A percentile compares a stretch with the other conserved stretches of the same genome.
Evolutionary conservation across 2,888 invertebrate genomes (phyloP).

Genomic region (Conchocele bisecta): DNA sequence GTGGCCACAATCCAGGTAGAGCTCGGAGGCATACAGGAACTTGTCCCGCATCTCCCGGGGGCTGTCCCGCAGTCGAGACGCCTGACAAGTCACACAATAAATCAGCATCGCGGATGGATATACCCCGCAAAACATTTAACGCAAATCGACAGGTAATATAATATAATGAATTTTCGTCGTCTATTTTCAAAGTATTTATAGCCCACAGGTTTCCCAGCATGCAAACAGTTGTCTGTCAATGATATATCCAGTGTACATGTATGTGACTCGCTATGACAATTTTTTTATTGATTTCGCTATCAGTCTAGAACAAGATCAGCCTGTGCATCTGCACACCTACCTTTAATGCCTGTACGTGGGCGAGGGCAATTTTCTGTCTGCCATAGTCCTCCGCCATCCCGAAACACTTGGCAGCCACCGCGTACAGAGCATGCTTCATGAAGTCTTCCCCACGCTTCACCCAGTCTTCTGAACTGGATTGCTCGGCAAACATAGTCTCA

Average conservation of each 20-base stretch:
- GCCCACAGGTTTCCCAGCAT: too few species aligned
- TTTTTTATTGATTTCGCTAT: too few species aligned
- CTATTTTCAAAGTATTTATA: too few species aligned
- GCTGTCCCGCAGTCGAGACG: slow-evolving; percentile 61
- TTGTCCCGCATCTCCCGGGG: slow-evolving; percentile 66
- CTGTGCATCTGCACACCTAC: slow-evolving; percentile 1
- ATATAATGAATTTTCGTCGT: too few species aligned
- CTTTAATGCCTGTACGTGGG: slow-evolving; percentile 70
- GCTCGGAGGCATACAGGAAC: slow-evolving; percentile 68
- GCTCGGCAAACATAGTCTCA: slow-evolving; percentile 71
- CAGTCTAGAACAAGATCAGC: too few species aligned
- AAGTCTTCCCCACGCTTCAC: slow-evolving; percentile 71
- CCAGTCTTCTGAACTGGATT: slow-evolving; percentile 72
- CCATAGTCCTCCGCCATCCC: slow-evolving; percentile 58
- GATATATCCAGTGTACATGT: too few species aligned
- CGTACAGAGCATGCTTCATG: slow-evolving; percentile 70
- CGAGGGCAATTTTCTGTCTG: slow-evolving; percentile 67
- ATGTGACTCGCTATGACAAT: too few species aligned
- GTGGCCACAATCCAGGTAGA: slow-evolving; percentile 67
- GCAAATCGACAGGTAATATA: too few species aligned
- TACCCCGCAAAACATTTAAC: too few species aligned
- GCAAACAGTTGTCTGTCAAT: too few species aligned
- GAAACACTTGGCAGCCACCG: slow-evolving; percentile 77
- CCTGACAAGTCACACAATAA: too few species aligned
- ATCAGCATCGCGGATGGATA: too few species aligned